Percentiles rank a stretch among this genome's conserved stretches.
phyloP scores from a whole-genome alignment of 2,888 invertebrate genomes.

The Perizoma affinitatum region DNA sequence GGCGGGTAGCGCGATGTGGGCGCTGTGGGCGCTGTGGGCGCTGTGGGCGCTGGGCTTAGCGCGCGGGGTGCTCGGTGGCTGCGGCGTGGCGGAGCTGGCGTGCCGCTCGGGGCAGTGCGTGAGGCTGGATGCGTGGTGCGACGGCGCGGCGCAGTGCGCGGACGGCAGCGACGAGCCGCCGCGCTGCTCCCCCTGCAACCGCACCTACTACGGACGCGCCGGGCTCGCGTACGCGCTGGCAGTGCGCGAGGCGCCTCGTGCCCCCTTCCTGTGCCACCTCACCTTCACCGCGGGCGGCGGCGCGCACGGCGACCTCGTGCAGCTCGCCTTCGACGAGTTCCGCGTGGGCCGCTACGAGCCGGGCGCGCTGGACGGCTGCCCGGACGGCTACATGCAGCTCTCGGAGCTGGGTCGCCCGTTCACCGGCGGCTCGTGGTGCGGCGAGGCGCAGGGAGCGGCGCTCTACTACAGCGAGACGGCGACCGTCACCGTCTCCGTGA shows the following conservation, averaged over 20 bases:
- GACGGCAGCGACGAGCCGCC: slow-evolving; percentile 94
- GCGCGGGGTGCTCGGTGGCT: slow-evolving; percentile 63
- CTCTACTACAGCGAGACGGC: slow-evolving; percentile 95
- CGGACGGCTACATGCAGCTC: slow-evolving; percentile 94
- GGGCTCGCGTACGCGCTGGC: slow-evolving; percentile 92
- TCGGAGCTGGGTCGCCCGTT: slow-evolving; percentile 94
- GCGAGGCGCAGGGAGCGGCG: slow-evolving; percentile 90
- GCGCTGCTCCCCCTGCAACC: slow-evolving; percentile 86
- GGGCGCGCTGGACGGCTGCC: slow-evolving; percentile 89
- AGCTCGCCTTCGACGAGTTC: slow-evolving; percentile 95
- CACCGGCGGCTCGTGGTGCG: slow-evolving; percentile 96
- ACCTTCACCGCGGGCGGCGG: slow-evolving; percentile 96
- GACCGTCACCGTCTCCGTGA: slow-evolving; percentile 93
- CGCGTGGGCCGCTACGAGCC: slow-evolving; percentile 92
- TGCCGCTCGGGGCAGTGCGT: slow-evolving; percentile 89
- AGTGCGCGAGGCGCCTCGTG: slow-evolving; percentile 89
- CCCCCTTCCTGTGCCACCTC: slow-evolving; percentile 94
- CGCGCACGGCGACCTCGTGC: slow-evolving; percentile 94
- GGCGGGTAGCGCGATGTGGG: slow-evolving; percentile 28
- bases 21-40: slow-evolving; percentile 36
- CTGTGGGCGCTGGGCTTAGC: slow-evolving; percentile 38
- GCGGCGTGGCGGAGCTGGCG: slow-evolving; percentile 70
- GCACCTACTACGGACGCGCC: slow-evolving; percentile 95
- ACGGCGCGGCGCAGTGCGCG: slow-evolving; percentile 92
- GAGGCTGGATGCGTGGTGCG: slow-evolving; percentile 93